Base-by-base conservation (phyloP, 2,888 invertebrate species). In the Taenaris catops region DNA sequence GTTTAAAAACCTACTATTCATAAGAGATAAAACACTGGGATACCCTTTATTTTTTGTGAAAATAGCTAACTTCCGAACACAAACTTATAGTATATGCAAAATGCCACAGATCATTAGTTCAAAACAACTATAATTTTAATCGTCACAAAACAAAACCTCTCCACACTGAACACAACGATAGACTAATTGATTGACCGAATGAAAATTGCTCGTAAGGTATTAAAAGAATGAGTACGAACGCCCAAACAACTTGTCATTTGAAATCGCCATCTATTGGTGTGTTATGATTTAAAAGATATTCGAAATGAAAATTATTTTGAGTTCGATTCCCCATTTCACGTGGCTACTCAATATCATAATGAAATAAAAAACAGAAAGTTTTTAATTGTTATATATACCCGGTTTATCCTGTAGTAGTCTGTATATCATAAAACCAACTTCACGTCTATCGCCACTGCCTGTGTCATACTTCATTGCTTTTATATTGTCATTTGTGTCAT, bases 101-200 rank as follows among this genome's bases (percentile, higher is more conserved):
- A 29, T 46, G 50, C 36, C 41, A 49, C 43, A 44, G 50, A 52
- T 46, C 42, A 41, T 45, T 34, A 56, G 53, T 62, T 62, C 55
- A 61, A 47, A 59, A 54, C 52, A 62, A 56, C 51, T 51, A 49
- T 45, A 48, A 48, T 44, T 46, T 38, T 33, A 26, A 49, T 47
- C 49, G 46, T 57, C 55, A 54, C 47, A 51, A 43, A 49, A 55
- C 49, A 37, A 58, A 43, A 49, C 63, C 58, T 38, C 48, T 28
- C 41, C 23, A 34, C 10, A 27, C 24, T 35, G 51, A 48, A 53
- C 24, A 47, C 45, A 51, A 51, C 47, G 47, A 45, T 46, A 47
- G 57, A 68, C 64, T 66, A 63, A 69, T 48, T 53, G 56, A 61
- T 43, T 48, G 53, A 46, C 34, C 34, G 50, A 53, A 50, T 45